phyloP scores from a whole-genome alignment of 2,113 vertebrate genomes.

The Phoenicopterus ruber region DNA sequence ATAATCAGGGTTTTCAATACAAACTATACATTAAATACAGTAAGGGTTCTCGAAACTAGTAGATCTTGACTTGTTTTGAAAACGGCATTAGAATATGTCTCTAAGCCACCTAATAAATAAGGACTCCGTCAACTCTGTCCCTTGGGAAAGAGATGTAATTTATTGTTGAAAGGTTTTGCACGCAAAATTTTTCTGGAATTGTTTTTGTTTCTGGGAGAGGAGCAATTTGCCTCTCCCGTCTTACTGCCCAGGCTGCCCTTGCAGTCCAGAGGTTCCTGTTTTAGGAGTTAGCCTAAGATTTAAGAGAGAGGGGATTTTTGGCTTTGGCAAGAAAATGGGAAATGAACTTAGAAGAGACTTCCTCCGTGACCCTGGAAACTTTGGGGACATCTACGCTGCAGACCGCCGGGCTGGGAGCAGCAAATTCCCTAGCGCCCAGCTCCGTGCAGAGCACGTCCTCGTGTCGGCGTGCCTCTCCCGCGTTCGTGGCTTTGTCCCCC shows the following conservation, averaged over 20 bases:
- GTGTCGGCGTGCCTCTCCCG: not conserved
- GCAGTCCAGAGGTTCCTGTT: not conserved
- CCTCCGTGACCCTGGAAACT: slow-evolving; percentile 27
- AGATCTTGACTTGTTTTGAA: slow-evolving; percentile 23
- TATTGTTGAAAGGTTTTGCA: not conserved
- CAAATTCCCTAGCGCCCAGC: not conserved
- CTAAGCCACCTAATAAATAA: slow-evolving; percentile 7
- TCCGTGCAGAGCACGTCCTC: not conserved
- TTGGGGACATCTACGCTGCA: not conserved
- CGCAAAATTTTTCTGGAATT: not conserved
- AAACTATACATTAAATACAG: slow-evolving; percentile 65
- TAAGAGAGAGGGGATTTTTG: not conserved
- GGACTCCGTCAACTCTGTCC: not conserved
- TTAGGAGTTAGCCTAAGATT: slow-evolving; percentile 1
- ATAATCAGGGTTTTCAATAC: slow-evolving; percentile 41
- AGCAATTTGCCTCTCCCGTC: not conserved
- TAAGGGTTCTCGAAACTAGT: not conserved
- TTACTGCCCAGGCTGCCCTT: not conserved
- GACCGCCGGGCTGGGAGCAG: not conserved
- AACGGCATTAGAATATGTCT: not conserved
- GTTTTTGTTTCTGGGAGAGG: not conserved
- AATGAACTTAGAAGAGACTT: slow-evolving; percentile 44
- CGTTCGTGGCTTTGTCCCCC: rapidly evolving
- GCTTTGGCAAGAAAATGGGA: not conserved
- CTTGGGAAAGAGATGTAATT: not conserved